Evolutionary conservation across 2,113 vertebrate genomes (phyloP).

Genomic region (Cephalopterus ornatus): DNA sequence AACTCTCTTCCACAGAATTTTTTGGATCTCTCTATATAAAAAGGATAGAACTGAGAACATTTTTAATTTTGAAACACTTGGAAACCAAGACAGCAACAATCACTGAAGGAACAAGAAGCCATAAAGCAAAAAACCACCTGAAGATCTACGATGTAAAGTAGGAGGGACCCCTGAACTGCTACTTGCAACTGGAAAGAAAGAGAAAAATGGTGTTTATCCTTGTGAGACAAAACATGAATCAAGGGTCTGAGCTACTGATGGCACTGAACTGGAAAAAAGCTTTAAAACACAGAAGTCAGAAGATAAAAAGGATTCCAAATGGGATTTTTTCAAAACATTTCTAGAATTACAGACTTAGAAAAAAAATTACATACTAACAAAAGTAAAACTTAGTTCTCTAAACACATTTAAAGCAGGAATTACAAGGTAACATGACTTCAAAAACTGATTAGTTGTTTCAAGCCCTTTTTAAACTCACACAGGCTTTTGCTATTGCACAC

Average conservation of each 20-base stretch:
- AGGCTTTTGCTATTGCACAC: not conserved
- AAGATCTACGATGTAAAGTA: not conserved
- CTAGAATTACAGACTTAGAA: not conserved
- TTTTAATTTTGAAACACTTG: not conserved
- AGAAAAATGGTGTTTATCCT: not conserved
- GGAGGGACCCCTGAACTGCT: not conserved
- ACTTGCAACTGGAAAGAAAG: not conserved
- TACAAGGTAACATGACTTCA: not conserved
- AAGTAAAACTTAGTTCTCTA: not conserved
- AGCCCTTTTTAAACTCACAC: not conserved
- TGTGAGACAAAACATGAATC: not conserved
- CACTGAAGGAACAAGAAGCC: not conserved
- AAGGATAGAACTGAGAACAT: not conserved
- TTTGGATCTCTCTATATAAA: not conserved
- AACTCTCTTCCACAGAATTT: not conserved
- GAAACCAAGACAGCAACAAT: not conserved
- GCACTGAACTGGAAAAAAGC: not conserved
- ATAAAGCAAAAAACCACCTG: not conserved
- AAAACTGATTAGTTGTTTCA: not conserved
- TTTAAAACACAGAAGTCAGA: not conserved
- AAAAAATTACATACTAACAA: not conserved
- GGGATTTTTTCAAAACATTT: not conserved
- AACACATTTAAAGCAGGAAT: not conserved
- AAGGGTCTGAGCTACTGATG: not conserved
- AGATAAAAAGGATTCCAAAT: not conserved